Evolutionary conservation across 2,888 invertebrate genomes (phyloP).

Genomic region (Drosophila pseudotakahashii): DNA sequence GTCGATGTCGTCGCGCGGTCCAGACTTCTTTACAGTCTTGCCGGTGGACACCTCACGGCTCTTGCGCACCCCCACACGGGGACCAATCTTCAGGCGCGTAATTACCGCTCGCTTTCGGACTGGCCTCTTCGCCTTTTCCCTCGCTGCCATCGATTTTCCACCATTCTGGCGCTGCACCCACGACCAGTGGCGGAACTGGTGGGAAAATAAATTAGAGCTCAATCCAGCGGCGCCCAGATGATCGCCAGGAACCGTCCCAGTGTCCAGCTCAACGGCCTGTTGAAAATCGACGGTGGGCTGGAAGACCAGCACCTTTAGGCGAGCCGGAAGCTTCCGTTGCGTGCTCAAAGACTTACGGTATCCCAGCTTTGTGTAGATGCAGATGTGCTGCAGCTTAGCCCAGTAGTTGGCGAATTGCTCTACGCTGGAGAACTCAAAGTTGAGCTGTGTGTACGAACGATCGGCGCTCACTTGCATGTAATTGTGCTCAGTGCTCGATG

Average conservation of each 20-base stretch:
- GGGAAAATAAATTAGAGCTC: constrained; percentile 89
- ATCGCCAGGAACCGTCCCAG: constrained; percentile 89
- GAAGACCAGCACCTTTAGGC: constrained; percentile 54
- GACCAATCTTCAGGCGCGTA: constrained; percentile 20
- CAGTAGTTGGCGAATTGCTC: constrained; percentile 88
- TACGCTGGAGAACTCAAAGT: constrained; percentile 86
- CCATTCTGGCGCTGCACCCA: constrained; percentile 79
- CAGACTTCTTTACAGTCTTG: constrained; percentile 17
- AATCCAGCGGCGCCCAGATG: constrained; percentile 87
- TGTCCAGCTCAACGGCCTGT: constrained; percentile 84
- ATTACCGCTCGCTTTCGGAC: constrained; percentile 8
- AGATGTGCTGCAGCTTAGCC: constrained; percentile 88
- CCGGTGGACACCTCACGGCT: neutral
- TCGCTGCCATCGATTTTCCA: constrained; percentile 21
- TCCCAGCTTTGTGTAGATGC: constrained; percentile 87
- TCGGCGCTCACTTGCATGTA: constrained; percentile 86
- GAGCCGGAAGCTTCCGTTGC: constrained; percentile 6
- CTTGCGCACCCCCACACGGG: constrained; percentile 4
- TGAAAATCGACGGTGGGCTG: constrained; percentile 65
- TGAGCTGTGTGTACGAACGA: constrained; percentile 86
- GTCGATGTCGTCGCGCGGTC: constrained; percentile 87
- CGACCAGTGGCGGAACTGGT: constrained; percentile 88
- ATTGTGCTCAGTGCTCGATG: constrained; percentile 87
- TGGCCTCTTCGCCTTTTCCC: constrained; percentile 3
- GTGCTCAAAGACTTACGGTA: constrained; percentile 56